Percentiles rank a stretch among this genome's conserved stretches.
phyloP scores from a whole-genome alignment of 2,113 vertebrate species.

The Melanerpes formicivorus region DNA sequence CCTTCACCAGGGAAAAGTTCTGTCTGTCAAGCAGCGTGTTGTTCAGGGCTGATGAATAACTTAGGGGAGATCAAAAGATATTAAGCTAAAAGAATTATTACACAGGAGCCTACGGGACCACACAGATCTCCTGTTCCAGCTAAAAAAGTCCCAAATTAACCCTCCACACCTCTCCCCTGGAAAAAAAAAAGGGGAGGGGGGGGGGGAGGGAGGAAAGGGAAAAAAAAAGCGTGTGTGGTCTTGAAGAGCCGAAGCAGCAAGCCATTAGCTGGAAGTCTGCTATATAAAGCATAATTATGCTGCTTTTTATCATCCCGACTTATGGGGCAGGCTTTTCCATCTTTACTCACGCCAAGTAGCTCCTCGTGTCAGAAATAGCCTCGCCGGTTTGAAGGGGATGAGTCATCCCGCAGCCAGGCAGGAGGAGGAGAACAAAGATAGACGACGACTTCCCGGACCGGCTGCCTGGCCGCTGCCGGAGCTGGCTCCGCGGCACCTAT shows the following conservation, averaged over 20 bases:
- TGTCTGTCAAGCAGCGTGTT: constrained; percentile 77
- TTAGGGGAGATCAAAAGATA: constrained; percentile 84
- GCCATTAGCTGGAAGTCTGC: constrained; percentile 72
- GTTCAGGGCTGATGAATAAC: constrained; percentile 80
- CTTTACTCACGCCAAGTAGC: constrained; percentile 68
- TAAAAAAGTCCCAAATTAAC: constrained; percentile 74
- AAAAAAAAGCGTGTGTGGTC: constrained; percentile 77
- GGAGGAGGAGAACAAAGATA: constrained; percentile 71
- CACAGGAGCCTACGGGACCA: constrained; percentile 80
- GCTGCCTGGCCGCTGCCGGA: neutral
- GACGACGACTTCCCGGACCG: constrained; percentile 51
- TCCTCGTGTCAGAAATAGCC: constrained; percentile 65
- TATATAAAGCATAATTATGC: constrained; percentile 79
- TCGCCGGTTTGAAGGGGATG: constrained; percentile 54
- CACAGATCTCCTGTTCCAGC: constrained; percentile 77
- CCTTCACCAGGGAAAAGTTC: constrained; percentile 69
- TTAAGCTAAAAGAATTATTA: constrained; percentile 81
- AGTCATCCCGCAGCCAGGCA: constrained; percentile 63
- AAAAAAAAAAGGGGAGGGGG: neutral
- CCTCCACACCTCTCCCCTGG: constrained; percentile 43
- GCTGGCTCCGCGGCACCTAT: constrained; percentile 27
- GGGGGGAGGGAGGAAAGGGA: too few species aligned
- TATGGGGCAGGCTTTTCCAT: constrained; percentile 59
- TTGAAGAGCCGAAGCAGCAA: constrained; percentile 66
- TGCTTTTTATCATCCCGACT: constrained; percentile 70